phyloP scores from a whole-genome alignment of 2,888 invertebrate genomes.

The Fissipunctia ypsillon region DNA sequence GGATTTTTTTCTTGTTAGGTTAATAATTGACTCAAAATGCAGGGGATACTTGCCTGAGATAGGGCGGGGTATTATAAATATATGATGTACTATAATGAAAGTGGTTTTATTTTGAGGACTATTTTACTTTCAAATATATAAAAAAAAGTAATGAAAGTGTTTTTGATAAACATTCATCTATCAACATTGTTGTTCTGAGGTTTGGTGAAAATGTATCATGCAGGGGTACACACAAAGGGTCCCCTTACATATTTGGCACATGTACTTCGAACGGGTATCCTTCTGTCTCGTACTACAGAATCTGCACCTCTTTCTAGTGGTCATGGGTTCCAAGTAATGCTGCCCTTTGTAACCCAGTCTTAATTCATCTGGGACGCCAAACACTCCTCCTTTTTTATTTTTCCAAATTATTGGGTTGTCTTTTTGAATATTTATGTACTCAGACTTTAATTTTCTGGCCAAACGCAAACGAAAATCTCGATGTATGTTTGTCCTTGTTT shows the following conservation, averaged over 20 bases:
- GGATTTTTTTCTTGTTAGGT: too few relatives aligned
- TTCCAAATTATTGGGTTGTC: constrained; percentile 39
- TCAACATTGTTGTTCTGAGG: constrained; percentile 43
- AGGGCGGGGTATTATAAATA: too few relatives aligned
- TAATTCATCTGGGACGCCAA: constrained; percentile 44
- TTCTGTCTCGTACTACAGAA: constrained; percentile 37
- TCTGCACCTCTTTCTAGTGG: constrained; percentile 37
- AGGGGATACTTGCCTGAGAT: too few relatives aligned
- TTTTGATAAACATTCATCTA: constrained; percentile 43
- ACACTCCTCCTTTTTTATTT: constrained; percentile 46
- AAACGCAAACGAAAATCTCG: constrained; percentile 42
- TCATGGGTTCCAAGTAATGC: constrained; percentile 47
- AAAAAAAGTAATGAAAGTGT: constrained; percentile 28
- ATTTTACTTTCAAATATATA: too few relatives aligned
- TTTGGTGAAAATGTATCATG: constrained; percentile 47
- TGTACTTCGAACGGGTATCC: constrained; percentile 45
- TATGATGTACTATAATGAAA: too few relatives aligned
- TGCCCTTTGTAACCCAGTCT: constrained; percentile 42
- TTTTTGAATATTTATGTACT: constrained; percentile 39
- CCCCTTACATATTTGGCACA: constrained; percentile 43
- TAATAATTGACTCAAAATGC: too few relatives aligned
- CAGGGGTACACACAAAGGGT: constrained; percentile 42
- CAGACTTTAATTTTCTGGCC: constrained; percentile 43
- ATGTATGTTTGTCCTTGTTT: constrained; percentile 45
- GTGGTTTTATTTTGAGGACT: too few relatives aligned